Percentiles rank a stretch among this genome's conserved stretches.
These are phyloP conservation scores for Cremastobaeus sp. DNA, from an alignment of 2,888 invertebrate species.

Conservation along the genomic window DNA sequence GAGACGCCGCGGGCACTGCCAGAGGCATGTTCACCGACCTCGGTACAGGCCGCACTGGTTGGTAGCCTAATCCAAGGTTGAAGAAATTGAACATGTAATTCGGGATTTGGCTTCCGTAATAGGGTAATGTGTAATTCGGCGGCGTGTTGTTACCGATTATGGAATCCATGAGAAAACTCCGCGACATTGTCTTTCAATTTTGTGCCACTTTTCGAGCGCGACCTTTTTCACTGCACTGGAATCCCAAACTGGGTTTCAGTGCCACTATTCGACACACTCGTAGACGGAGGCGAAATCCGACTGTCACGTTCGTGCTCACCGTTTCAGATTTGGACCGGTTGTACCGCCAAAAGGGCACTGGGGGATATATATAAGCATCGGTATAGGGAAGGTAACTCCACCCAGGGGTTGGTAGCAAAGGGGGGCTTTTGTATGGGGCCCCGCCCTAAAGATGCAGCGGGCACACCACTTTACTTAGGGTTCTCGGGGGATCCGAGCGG, in stretches of 20 bases:
- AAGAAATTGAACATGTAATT: slow-evolving; percentile 77
- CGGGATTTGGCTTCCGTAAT: slow-evolving; percentile 78
- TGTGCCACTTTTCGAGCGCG: background rate
- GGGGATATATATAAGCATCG: slow-evolving; percentile 65
- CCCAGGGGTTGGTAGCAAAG: slow-evolving; percentile 74
- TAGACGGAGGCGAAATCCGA: slow-evolving; percentile 1
- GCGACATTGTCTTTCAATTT: slow-evolving; percentile 82
- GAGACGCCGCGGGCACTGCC: slow-evolving; percentile 66
- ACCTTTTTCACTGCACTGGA: no score
- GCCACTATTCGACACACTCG: slow-evolving; percentile 17
- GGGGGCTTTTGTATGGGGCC: slow-evolving; percentile 70
- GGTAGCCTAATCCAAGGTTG: slow-evolving; percentile 74
- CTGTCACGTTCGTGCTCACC: slow-evolving; percentile 40
- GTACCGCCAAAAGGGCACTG: slow-evolving; percentile 64
- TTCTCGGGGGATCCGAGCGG: slow-evolving; percentile 66
- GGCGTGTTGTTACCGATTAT: slow-evolving; percentile 84
- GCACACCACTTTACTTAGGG: slow-evolving; percentile 63
- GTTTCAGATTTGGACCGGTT: slow-evolving; percentile 67
- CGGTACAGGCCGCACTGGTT: slow-evolving; percentile 73
- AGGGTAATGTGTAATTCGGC: slow-evolving; percentile 77
- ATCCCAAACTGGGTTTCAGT: background rate
- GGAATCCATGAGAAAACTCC: slow-evolving; percentile 90
- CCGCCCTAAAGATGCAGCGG: slow-evolving; percentile 69
- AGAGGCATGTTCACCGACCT: slow-evolving; percentile 68
- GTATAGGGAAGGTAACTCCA: slow-evolving; percentile 71